Percentiles rank a stretch among this genome's conserved stretches.
Conservation (phyloP, 1,140 invertebrate genomes). For the Diplogasteroides magnus region DNA sequence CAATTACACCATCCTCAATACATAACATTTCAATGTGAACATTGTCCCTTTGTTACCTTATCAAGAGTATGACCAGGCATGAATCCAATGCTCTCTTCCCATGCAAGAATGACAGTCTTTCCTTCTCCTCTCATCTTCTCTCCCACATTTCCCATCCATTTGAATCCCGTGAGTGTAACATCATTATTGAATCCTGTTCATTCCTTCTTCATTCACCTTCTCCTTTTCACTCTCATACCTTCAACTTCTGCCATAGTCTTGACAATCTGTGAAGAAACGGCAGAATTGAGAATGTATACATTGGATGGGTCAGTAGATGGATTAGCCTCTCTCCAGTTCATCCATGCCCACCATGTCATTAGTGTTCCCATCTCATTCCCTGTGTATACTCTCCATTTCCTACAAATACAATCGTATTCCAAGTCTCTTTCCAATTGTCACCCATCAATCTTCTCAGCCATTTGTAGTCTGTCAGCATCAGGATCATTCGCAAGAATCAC, state of each 20-base stretch:
- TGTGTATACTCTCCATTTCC: slow-evolving; percentile 81
- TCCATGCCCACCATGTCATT: slow-evolving; percentile 86
- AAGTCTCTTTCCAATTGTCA: slow-evolving; percentile 15
- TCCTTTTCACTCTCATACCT: slow-evolving; percentile 63
- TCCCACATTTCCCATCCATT: slow-evolving; percentile 94
- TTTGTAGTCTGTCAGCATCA: slow-evolving; percentile 89
- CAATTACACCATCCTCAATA: slow-evolving; percentile 75
- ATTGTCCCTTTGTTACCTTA: slow-evolving; percentile 60
- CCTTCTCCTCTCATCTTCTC: slow-evolving; percentile 65
- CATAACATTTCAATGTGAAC: neutral
- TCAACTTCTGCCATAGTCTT: slow-evolving; percentile 73
- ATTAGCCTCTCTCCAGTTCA: slow-evolving; percentile 59
- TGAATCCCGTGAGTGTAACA: slow-evolving; percentile 97
- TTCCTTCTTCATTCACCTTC: neutral
- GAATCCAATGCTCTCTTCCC: slow-evolving; percentile 75
- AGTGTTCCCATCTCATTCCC: slow-evolving; percentile 93
- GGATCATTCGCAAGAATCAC: slow-evolving; percentile 95
- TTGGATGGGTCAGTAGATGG: slow-evolving; percentile 41
- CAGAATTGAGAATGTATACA: slow-evolving; percentile 76
- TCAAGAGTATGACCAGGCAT: slow-evolving; percentile 85
- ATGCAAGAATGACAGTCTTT: slow-evolving; percentile 82
- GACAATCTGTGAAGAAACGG: slow-evolving; percentile 95
- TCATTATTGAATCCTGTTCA: slow-evolving; percentile 56
- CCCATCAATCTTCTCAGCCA: slow-evolving; percentile 68
- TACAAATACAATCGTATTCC: slow-evolving; percentile 58